phyloP scores from a whole-genome alignment of 2,888 invertebrate species.

The Meiosimyza platycephala region DNA sequence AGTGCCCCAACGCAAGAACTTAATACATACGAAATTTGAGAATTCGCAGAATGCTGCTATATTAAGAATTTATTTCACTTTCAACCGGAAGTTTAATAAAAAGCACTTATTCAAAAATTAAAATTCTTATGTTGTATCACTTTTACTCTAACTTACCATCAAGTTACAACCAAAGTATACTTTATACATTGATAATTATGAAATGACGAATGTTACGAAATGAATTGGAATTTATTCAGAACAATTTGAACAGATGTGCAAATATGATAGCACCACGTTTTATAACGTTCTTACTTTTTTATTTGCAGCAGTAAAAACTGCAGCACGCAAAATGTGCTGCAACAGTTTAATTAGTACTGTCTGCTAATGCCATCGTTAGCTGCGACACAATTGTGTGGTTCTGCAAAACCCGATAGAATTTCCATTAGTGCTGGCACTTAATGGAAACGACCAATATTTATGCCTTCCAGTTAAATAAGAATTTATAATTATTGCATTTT shows the following conservation, averaged over 20 bases:
- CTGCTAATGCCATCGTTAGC: slow-evolving; percentile 8
- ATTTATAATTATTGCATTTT: slow-evolving; percentile 27
- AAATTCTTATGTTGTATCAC: too few species aligned
- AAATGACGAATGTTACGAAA: too few species aligned
- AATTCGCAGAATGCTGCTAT: too few species aligned
- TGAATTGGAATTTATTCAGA: too few species aligned
- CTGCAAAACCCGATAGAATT: slow-evolving; percentile 7
- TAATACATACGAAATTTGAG: too few species aligned
- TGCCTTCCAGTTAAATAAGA: slow-evolving; percentile 23
- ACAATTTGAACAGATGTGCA: background rate
- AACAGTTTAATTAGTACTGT: slow-evolving; percentile 4
- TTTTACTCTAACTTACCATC: background rate
- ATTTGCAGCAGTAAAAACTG: background rate
- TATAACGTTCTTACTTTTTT: background rate
- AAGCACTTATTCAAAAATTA: too few species aligned
- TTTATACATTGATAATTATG: background rate
- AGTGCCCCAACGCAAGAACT: too few species aligned
- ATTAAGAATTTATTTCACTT: too few species aligned
- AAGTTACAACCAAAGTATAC: background rate
- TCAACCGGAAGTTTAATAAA: too few species aligned
- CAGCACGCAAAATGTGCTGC: background rate
- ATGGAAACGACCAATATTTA: slow-evolving; percentile 12
- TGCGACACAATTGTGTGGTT: background rate
- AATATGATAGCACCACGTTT: background rate
- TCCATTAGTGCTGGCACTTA: slow-evolving; percentile 8